Conservation (phyloP, 2,113 vertebrate genomes). For the Erythrocercus mccallii region DNA sequence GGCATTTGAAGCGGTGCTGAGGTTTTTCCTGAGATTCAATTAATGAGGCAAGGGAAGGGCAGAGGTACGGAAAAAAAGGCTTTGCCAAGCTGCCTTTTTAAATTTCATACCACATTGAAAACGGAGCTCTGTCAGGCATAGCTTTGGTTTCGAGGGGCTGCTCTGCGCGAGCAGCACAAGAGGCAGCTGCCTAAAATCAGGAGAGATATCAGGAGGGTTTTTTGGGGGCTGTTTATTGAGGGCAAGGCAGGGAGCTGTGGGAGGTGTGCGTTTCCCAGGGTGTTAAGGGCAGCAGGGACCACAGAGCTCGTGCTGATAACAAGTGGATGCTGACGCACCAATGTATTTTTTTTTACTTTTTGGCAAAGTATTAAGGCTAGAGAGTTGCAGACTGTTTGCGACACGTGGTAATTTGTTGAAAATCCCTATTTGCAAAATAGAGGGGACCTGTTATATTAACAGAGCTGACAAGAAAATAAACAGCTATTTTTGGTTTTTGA, state of each 20-base stretch:
- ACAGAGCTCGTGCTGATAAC: neutral
- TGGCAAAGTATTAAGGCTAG: conserved; percentile 42
- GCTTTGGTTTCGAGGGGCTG: conserved; percentile 20
- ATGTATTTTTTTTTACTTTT: conserved; percentile 49
- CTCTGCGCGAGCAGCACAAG: neutral
- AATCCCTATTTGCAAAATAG: conserved; percentile 69
- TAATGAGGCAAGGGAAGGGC: neutral
- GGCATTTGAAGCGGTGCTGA: neutral
- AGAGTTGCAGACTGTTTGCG: conserved; percentile 45
- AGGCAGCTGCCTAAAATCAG: conserved; percentile 25
- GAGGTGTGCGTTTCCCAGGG: neutral
- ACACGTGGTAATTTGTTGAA: conserved; percentile 66
- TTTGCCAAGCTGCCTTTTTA: neutral
- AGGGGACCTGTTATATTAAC: conserved; percentile 60
- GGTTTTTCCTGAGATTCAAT: neutral
- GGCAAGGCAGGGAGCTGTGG: neutral
- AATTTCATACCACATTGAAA: neutral
- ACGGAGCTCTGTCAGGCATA: neutral
- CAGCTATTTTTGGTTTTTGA: neutral
- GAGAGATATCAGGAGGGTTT: neutral
- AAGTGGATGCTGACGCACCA: neutral
- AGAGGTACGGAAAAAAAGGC: neutral
- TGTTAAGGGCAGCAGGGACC: neutral
- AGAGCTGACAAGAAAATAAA: conserved; percentile 66
- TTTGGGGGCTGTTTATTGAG: neutral